Base-by-base conservation (phyloP, 2,113 vertebrate species). In the Charina bottae region DNA sequence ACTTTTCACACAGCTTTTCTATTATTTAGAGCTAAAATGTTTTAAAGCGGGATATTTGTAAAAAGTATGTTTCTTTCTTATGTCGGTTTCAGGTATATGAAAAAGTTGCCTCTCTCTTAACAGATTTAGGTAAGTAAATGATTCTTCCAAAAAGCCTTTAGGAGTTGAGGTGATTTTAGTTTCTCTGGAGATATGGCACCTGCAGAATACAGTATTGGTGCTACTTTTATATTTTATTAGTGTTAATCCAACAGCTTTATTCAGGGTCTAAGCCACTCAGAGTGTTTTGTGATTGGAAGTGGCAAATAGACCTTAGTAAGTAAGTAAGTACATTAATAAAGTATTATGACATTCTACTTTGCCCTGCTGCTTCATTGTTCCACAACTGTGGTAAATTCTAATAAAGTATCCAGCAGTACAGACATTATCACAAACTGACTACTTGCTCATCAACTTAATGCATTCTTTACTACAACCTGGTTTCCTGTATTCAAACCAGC, bases 81-180 rank as follows among this genome's bases (percentile, higher is more conserved):
- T 95, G 93, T 96, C 93, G 84, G 19, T 97, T 96, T 8, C 64
- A 99, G 99, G 99, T 99, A 1, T 99, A 99, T 97, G 99, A 99
- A 96, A 99, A 99, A 96, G 98, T 99, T 97, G 99, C 99, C 33
- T 99, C 98, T 96, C 98, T 99, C 78, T 98, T 99, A 92, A 99
- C 99, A 94, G 99, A 99, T 96, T 96, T 99, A 96, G 99, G 99
- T 99, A 97, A 97, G 99, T 94, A 26, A 62, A 49, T 89, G n/a
- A 21, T 78, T 78, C 33, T 78, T 78, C 72, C 33, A 78, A 78
- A 78, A 78, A 78, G n/a, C 15, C 68, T 72, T 68, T 11, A 68
- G 64, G 28, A 68, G 28, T n/a, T 72, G 15, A 33, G n/a, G 15
- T 21, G 33, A 78, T 37, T 37, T 78, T 37, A 78, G 72, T 78